Evolutionary conservation across 2,888 invertebrate species (phyloP), one percentile per base, ranked within the genome.

Genomic region (Eupithecia insigniata): DNA sequence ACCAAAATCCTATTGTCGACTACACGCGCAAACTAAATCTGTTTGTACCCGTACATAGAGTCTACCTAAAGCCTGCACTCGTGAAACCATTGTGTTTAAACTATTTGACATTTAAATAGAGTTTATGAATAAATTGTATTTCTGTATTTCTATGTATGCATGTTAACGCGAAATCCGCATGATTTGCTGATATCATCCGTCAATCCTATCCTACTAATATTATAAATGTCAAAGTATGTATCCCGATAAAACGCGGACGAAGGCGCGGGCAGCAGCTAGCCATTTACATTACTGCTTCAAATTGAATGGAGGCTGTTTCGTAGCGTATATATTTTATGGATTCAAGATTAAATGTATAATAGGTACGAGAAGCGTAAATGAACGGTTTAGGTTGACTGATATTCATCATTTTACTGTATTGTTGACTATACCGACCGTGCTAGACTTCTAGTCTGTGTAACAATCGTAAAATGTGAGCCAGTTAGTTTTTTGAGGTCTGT

Each of bases 401-500:
- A 1, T 22, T 51, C 12, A 51, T 51, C 1, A 46, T 46, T 46
- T 46, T 46, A 46, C 6, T 46, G n/a, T 46, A 46, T n/a, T n/a
- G 7, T 51, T 3, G 22, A 22, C 51, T 51, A 1, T 7, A 22
- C 12, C 51, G 7, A 22, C 12, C 51, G 22, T 51, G 22, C n/a
- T n/a, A 5, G 22, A 51, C 51, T 46, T n/a, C n/a, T n/a, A n/a
- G 51, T 22, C 51, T 8, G 8, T 22, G n/a, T 51, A 51, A 30
- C 30, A 30, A 30, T 60, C 12, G 16, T 30, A 60, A 30, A 22
- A 30, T 70, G 34, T 66, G 39, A 68, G n/a, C 39, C 28, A 65
- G 62, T 65, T 66, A 39, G 32, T 28, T 4, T 26, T 62, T 12
- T n/a, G 51, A 32, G 18, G 30, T 30, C 62, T 71, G 74, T 72